Conservation (phyloP, 2,113 vertebrate species). For the Sylvilagus bachmani region DNA sequence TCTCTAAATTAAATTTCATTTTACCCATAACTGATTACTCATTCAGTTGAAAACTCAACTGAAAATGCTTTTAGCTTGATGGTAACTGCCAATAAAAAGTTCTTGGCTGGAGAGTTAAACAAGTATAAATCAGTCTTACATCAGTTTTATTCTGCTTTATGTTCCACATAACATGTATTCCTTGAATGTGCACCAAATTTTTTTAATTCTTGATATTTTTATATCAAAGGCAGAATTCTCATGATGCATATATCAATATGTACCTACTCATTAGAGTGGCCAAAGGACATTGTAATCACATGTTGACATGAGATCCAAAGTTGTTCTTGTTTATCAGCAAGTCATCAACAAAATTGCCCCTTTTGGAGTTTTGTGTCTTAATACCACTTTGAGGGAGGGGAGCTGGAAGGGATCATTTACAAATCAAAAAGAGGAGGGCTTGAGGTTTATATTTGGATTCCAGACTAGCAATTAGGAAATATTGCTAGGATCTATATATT, state of each 20-base stretch:
- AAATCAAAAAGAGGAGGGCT: not conserved
- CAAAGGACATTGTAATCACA: not conserved
- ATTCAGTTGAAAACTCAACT: not conserved
- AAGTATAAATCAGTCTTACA: constrained; percentile 2
- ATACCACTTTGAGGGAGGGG: not conserved
- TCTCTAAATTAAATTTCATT: constrained; percentile 30
- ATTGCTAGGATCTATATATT: not conserved
- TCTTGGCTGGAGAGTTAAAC: not conserved
- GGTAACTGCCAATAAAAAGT: not conserved
- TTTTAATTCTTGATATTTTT: constrained; percentile 8
- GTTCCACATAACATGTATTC: not conserved
- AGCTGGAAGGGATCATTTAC: not conserved
- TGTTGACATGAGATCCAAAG: not conserved
- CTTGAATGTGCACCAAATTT: not conserved
- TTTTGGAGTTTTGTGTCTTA: constrained; percentile 22
- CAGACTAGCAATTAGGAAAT: not conserved
- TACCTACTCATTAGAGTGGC: not conserved
- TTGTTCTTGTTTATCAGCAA: constrained; percentile 38
- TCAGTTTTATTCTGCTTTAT: constrained; percentile 31
- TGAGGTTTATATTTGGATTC: not conserved
- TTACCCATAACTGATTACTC: not conserved
- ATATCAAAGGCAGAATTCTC: not conserved
- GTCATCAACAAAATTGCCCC: not conserved
- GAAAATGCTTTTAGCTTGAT: not conserved
- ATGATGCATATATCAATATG: not conserved